These are phyloP conservation scores for Entomobrya multifasciata DNA, from an alignment of 2,888 invertebrate genomes.

Conservation along the genomic window DNA sequence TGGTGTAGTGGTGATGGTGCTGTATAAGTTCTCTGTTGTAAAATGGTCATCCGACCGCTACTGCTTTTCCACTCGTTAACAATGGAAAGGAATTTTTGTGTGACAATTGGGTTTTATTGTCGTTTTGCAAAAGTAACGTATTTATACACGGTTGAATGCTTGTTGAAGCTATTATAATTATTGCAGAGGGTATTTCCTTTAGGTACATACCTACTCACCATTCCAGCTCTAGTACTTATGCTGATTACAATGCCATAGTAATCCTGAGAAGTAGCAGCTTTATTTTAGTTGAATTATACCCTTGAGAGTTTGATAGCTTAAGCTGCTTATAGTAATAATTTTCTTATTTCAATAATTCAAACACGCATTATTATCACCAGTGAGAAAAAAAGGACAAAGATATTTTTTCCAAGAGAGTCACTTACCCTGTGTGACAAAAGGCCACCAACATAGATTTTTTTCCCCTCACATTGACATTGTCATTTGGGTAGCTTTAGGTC, in stretches of 20 bases:
- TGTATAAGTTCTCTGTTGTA: not conserved
- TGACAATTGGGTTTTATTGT: constrained; percentile 28
- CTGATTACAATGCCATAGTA: no score
- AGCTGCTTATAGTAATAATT: constrained; percentile 65
- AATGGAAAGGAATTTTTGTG: constrained; percentile 24
- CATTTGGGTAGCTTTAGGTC: no score
- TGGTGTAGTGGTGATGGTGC: not conserved
- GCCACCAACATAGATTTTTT: constrained; percentile 61
- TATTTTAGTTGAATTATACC: not conserved
- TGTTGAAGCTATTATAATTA: not conserved
- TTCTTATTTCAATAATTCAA: constrained; percentile 58
- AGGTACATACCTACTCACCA: not conserved
- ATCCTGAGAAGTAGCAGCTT: not conserved
- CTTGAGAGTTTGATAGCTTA: constrained; percentile 29
- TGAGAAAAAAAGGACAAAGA: not conserved
- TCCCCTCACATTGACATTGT: not conserved
- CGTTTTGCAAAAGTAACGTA: constrained; percentile 6
- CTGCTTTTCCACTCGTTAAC: not conserved
- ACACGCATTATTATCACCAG: constrained; percentile 2
- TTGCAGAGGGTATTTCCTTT: not conserved
- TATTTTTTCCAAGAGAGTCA: not conserved
- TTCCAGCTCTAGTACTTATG: not conserved
- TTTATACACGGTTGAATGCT: not conserved
- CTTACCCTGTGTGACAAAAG: constrained; percentile 32
- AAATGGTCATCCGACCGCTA: constrained; percentile 24